A percentile compares a stretch with the other conserved stretches of the same genome.
Conservation (phyloP, 2,113 vertebrate species). For the Mionectes macconnelli region DNA sequence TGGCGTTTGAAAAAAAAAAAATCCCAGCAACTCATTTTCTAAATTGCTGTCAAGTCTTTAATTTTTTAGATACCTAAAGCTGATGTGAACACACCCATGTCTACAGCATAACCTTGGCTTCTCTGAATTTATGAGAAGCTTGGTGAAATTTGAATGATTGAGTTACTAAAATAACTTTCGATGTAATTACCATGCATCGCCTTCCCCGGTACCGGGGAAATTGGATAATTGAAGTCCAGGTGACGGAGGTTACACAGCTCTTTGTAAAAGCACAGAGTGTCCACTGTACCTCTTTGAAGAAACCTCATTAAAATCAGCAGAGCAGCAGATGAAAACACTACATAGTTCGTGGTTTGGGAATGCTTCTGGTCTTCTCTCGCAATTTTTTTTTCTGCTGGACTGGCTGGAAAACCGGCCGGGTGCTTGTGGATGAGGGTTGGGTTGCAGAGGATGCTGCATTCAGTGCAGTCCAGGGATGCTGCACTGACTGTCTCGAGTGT, state of each 20-base stretch:
- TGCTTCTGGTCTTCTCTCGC: neutral
- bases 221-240: constrained; percentile 41
- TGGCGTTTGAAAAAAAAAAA: neutral
- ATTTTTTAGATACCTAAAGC: constrained; percentile 10
- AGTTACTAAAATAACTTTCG: constrained; percentile 23
- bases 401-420: neutral
- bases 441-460: neutral
- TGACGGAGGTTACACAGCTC: neutral
- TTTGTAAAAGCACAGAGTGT: neutral
- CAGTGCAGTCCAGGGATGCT: neutral
- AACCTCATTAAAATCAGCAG: neutral
- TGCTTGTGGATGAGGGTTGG: neutral
- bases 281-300: neutral
- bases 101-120: neutral
- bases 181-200: constrained; percentile 2
- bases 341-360: neutral
- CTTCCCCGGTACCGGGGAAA: constrained; percentile 2
- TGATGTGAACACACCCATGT: constrained; percentile 28
- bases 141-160: constrained; percentile 11
- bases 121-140: constrained; percentile 14
- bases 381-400: neutral
- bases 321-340: neutral
- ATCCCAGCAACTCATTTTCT: constrained; percentile 1
- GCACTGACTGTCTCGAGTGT: neutral
- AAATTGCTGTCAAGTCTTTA: constrained; percentile 37